Base-by-base conservation (phyloP, 2,113 vertebrate genomes). In the Salvator merianae region DNA sequence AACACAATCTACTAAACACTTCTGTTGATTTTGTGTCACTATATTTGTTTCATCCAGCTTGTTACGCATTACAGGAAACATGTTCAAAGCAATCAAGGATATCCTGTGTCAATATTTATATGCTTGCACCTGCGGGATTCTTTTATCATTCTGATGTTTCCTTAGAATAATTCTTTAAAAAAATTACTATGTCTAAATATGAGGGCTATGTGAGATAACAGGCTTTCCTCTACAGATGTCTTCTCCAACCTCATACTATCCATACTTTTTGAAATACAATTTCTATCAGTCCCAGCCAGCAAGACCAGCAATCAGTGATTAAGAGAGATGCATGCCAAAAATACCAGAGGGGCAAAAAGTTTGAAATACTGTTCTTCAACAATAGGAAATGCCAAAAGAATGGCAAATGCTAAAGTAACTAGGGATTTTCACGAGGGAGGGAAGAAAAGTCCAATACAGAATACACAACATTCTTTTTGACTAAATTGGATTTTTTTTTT, bases 401-500 rank as follows among this genome's bases (percentile, higher is more conserved):
- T 59, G 50, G 34, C 16, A 71, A 59, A 40, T 59, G 36, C 24
- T 30, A 38, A 4, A 71, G 10, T 55, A 84, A 38, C 26, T 69
- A 9, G 76, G 9, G 3, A 69, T 50, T 28, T 76, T 50, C 28
- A 50, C 81, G 84, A 75, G 80, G 22, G 74, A 50, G n/a, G 66
- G 36, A 55, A 36, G 0, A 0, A 81, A 28, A 30, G 59, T 84
- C 43, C 18, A 88, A 36, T 47, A 88, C 80, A 91, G 81, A 85
- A 62, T 85, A 34, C 8, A 50, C 1, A 16, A 77, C 77, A 87
- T 10, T 36, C 53, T 5, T 32, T 34, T 82, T 69, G 34, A 70
- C 32, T 73, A 50, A 88, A 87, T 74, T 85, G 85, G 87, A 87
- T 84, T 83, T 59, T 18, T 59, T 59, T 55, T 55, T 55, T 55